Evolutionary conservation across 23 tunicate species (phyloP).

Genomic region (Halocynthia roretzi): DNA sequence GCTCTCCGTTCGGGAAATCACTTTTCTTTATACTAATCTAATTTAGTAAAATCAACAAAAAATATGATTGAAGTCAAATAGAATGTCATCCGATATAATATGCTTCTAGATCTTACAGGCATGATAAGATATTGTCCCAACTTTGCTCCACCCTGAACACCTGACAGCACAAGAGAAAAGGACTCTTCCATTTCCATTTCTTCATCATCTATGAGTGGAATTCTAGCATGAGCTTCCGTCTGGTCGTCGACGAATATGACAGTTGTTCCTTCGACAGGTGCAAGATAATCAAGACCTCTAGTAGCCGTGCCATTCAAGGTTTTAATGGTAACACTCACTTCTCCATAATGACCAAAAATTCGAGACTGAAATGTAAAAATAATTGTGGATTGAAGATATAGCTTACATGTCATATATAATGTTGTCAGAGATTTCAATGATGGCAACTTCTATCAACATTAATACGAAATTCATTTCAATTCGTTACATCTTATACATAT

Average conservation of each 20-base stretch:
- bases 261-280: conserved; percentile 44
- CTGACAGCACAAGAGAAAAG: conserved; percentile 40
- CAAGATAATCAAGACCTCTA: conserved; percentile 59
- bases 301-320: conserved; percentile 54
- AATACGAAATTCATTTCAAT: too few species aligned
- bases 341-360: conserved; percentile 48
- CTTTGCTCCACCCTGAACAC: conserved; percentile 39
- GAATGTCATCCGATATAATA: neutral
- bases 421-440: too few species aligned
- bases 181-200: conserved; percentile 53
- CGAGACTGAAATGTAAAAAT: conserved; percentile 26
- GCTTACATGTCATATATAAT: too few species aligned
- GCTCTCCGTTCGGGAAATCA: conserved; percentile 76
- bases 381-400: too few species aligned
- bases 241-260: conserved; percentile 59
- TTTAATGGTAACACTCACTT: conserved; percentile 34
- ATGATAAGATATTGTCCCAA: conserved; percentile 27
- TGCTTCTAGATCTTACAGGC: conserved; percentile 21
- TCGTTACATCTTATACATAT: too few species aligned
- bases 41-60: neutral
- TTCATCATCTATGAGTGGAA: conserved; percentile 50
- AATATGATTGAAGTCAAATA: neutral
- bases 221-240: conserved; percentile 26
- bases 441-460: too few species aligned
- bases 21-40: conserved; percentile 68